Conservation (phyloP, 1,140 invertebrate species). For the Nomia melanderi region DNA sequence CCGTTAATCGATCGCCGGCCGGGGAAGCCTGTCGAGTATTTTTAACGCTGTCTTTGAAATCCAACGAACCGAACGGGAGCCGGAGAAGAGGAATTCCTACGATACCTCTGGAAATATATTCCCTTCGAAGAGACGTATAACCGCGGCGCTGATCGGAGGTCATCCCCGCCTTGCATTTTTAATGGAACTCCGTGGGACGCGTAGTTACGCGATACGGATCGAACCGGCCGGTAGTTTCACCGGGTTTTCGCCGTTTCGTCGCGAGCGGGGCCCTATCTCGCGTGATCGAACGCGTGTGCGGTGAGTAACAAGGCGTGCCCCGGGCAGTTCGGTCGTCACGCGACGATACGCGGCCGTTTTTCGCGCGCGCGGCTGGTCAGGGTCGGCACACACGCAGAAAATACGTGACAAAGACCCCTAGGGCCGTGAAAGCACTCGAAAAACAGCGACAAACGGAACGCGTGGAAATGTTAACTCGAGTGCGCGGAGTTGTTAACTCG, state of each 20-base stretch:
- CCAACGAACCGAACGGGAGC: constrained; percentile 13
- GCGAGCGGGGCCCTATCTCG: constrained; percentile 42
- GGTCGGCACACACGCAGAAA: constrained; percentile 31
- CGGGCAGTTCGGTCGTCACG: constrained; percentile 39
- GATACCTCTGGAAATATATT: constrained; percentile 16
- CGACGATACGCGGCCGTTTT: constrained; percentile 31
- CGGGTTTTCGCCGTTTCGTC: constrained; percentile 30
- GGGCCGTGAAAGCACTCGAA: background rate
- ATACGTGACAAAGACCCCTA: constrained; percentile 5
- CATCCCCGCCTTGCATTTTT: background rate
- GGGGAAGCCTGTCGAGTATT: constrained; percentile 33
- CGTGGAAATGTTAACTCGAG: background rate
- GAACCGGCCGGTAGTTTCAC: constrained; percentile 18
- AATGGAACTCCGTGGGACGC: background rate
- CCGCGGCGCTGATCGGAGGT: constrained; percentile 21
- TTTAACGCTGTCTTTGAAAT: constrained; percentile 39
- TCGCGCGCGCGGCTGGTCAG: constrained; percentile 24
- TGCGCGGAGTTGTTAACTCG: too few species aligned
- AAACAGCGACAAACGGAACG: background rate
- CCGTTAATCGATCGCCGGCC: constrained; percentile 15
- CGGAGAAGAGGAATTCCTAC: background rate
- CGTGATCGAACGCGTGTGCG: constrained; percentile 51
- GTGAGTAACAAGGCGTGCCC: constrained; percentile 45
- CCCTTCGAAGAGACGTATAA: too few species aligned
- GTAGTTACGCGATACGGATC: constrained; percentile 30